Evolutionary conservation across 2,113 vertebrate species (phyloP).

Genomic region (Oreotragus oreotragus): DNA sequence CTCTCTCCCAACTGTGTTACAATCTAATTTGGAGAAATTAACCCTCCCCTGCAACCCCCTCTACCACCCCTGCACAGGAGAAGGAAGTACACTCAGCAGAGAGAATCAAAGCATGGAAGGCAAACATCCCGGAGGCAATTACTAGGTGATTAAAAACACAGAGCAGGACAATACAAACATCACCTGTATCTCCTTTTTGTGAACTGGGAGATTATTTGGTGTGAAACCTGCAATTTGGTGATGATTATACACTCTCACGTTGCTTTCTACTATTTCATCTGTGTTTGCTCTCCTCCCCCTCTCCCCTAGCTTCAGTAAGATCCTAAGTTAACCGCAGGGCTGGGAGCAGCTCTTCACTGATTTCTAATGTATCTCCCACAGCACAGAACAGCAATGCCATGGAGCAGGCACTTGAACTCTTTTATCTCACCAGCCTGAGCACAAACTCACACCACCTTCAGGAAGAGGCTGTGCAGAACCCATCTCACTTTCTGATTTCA

Average conservation of each 20-base stretch:
- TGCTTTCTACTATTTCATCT: not conserved
- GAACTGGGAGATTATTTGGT: not conserved
- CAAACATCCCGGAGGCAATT: conserved; percentile 39
- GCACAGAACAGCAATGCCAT: not conserved
- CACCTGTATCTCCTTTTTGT: not conserved
- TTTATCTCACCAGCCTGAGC: not conserved
- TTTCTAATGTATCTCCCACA: not conserved
- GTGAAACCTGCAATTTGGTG: conserved; percentile 41
- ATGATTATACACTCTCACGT: not conserved
- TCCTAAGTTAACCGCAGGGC: not conserved
- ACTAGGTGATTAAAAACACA: conserved; percentile 20
- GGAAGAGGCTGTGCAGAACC: not conserved
- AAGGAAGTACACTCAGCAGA: not conserved
- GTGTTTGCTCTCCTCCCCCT: not conserved
- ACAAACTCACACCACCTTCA: not conserved
- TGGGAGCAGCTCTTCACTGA: not conserved
- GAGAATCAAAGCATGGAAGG: conserved; percentile 36
- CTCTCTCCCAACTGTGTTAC: not conserved
- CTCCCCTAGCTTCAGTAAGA: not conserved
- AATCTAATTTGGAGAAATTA: conserved; percentile 38
- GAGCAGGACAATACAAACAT: not conserved
- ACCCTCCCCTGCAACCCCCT: not conserved
- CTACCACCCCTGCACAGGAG: not conserved
- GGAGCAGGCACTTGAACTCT: not conserved
- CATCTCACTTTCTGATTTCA: not conserved